Evolutionary conservation across 2,888 invertebrate genomes (phyloP), one percentile per base, ranked within the genome.

Genomic region (Acanthosepion esculentum): DNA sequence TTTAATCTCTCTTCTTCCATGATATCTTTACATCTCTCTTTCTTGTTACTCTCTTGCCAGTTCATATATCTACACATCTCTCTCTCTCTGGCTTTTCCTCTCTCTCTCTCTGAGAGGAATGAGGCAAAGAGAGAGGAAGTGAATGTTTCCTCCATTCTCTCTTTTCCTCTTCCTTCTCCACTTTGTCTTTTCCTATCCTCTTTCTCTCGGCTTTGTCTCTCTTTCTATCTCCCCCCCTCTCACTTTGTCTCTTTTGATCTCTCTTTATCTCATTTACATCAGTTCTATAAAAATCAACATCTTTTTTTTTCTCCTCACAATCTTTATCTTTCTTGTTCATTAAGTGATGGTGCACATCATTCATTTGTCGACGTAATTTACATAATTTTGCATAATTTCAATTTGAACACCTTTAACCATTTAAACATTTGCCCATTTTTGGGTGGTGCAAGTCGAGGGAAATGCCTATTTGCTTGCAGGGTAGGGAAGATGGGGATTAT

Each of bases 341-440:
- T 78, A n/a, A n/a, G n/a, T 15, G 59, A 23, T 59, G 59, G 59
- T 59, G 59, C 59, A 59, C 23, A 59, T 59, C 59, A 23, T 23
- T 78, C 33, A 78, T 78, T 33, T 64, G 4, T 23, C 64, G 12
- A 15, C 78, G 12, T 78, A n/a, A 78, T 78, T 78, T n/a, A 15
- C n/a, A 78, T 78, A 33, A n/a, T 33, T 78, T 78, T 78, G 78
- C 78, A 78, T 78, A 78, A 78, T 78, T 78, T 78, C 78, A 78
- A 78, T 78, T 78, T 78, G 78, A 5, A 15, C 78, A 15, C 33
- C 10, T n/a, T 78, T 78, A 78, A 78, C n/a, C 78, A 78, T 78
- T 78, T 15, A 78, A 78, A 18, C n/a, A 18, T 78, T 33, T 15
- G 5, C 33, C n/a, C 78, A n/a, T 10, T n/a, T 15, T 78, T 33